These are phyloP conservation scores for Scaptomyza reducta DNA, from an alignment of 2,888 invertebrate genomes.

Conservation along the genomic window DNA sequence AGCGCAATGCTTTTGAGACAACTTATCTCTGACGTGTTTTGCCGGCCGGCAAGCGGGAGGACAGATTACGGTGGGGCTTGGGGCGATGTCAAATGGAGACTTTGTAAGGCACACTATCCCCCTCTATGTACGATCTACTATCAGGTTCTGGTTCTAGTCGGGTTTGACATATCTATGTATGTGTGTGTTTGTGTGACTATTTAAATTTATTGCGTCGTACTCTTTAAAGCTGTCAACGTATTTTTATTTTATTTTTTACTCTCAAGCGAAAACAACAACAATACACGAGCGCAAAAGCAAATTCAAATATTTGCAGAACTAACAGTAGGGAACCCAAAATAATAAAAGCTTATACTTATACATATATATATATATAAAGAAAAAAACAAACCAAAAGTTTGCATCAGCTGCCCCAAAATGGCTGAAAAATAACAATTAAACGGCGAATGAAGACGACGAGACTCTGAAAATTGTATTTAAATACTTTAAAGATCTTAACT, in stretches of 20 bases:
- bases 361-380: too few relatives aligned
- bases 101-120: background rate
- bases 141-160: conserved; percentile 38
- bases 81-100: background rate
- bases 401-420: conserved; percentile 17
- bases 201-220: conserved; percentile 58
- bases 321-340: background rate
- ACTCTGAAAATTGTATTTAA: background rate
- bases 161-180: background rate
- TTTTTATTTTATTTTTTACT: conserved; percentile 1
- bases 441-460: background rate
- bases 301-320: conserved; percentile 43
- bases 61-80: background rate
- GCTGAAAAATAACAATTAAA: conserved; percentile 5
- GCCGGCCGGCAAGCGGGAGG: conserved; percentile 46
- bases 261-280: conserved; percentile 6
- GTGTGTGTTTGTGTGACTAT: conserved; percentile 22
- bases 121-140: background rate
- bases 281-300: background rate
- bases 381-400: conserved; percentile 30
- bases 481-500: too few relatives aligned
- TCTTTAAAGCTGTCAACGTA: conserved; percentile 10
- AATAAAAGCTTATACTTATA: conserved; percentile 11
- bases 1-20: conserved; percentile 22
- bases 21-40: conserved; percentile 47